A percentile compares a stretch with the other conserved stretches of the same genome.
Evolutionary conservation across 2,888 invertebrate species (phyloP).

Genomic region (Tetragonisca angustula): DNA sequence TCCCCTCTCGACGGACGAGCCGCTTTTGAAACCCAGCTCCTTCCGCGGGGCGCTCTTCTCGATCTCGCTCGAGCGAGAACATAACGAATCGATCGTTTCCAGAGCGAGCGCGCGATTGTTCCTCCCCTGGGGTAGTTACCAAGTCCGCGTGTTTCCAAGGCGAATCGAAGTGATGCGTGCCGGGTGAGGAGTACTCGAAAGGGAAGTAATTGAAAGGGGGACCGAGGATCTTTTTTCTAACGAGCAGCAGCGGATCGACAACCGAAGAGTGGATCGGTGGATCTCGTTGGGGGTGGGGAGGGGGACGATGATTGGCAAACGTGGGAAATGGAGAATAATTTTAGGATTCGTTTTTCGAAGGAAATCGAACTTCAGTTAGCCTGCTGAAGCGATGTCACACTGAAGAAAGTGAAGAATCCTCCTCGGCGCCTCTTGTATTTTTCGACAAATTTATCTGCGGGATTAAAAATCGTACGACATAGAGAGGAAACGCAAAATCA

Average conservation of each 20-base stretch:
- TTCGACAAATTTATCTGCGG: conserved; percentile 2
- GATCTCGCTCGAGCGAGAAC: conserved; percentile 11
- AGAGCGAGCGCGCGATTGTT: conserved; percentile 1
- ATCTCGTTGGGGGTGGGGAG: not conserved
- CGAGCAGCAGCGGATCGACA: not conserved
- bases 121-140: not conserved
- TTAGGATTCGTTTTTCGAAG: not conserved
- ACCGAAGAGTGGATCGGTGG: not conserved
- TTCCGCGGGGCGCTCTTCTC: not conserved
- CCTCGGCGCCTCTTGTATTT: not conserved
- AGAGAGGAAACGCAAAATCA: not conserved
- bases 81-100: conserved; percentile 40
- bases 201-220: not conserved
- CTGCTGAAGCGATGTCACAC: too few relatives aligned
- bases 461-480: too few relatives aligned
- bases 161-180: not conserved
- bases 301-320: not conserved
- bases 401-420: too few relatives aligned
- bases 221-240: not conserved
- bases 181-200: too few relatives aligned
- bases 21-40: conserved; percentile 1
- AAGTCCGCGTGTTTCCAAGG: not conserved
- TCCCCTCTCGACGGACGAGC: not conserved
- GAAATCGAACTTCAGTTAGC: not conserved
- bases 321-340: not conserved